Evolutionary conservation across 2,797 vertebrate genomes (phyloP), one percentile per base, ranked within the genome.

Genomic region (Cossypha caffra): DNA sequence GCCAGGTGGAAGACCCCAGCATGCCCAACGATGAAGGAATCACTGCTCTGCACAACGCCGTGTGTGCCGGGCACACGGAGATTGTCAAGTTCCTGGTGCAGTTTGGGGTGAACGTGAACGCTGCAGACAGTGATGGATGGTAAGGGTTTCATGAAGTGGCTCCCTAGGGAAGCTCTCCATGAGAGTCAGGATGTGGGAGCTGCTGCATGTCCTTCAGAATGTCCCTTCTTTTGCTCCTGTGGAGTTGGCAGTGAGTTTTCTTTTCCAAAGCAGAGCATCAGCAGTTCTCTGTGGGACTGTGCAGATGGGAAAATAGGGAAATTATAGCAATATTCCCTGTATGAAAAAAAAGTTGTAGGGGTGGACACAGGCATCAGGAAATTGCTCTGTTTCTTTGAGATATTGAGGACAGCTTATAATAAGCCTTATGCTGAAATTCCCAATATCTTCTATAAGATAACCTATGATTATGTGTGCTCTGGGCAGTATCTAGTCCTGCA

Each of bases 11-110:
- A 62, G 99, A 99, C 95, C 99, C 99, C 8, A 99, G 99, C 97
- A 98, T 98, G 96, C 99, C 99, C 11, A 99, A 99, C 0, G 99
- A 99, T 45, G 99, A 99, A 94, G 99, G 99, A 33, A 99, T 99
- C 96, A 99, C 99, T 3, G 99, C 99, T 0, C 98, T 99, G 29
- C 99, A 99, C 96, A 99, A 99, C 0, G 99, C 99, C 0, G 99
- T 99, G 84, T 99, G 99, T 35, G 99, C 99, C 0, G 99, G 99
- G 23, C 99, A 99, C 92, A 99, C 99, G 0, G 99, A 99, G 74
- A 99, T 99, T 0, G 99, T 99, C 8, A 99, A 99, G 96, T 99
- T 99, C 97, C 97, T 99, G 78, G 99, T 99, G 43, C 99, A 99
- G 96, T 99, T 99, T 47, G 99, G 99, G 1, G 99, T 99, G 89